Base-by-base conservation (phyloP, 2,888 invertebrate genomes). In the Kryphioiulus occultus region DNA sequence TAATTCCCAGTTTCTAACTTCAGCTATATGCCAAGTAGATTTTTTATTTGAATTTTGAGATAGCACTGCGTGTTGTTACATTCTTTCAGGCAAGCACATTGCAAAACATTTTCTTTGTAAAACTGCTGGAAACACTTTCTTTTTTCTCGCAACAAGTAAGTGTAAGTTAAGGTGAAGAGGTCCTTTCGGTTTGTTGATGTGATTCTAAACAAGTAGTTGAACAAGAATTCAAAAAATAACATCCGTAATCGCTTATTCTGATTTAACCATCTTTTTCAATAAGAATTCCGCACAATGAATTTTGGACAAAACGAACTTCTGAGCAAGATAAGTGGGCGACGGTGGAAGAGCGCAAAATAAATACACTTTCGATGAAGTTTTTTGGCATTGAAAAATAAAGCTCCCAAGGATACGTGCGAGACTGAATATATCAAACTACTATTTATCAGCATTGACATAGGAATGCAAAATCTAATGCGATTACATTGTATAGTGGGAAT, bases 81-180 rank as follows among this genome's bases (percentile, higher is more conserved):
- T 68, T 68, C 68, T 68, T 68, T 4, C 7, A 68, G 22, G 68
- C 68, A 68, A n/a, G 22, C 22, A 68, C 68, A 68, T 68, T 68
- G 22, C 68, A 22, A 68, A 26, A 68, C 68, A 68, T 68, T 68
- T 68, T 68, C 68, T 68, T 68, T 68, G 26, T 68, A 68, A 22
- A 68, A 68, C n/a, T 22, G 68, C 9, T 68, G 22, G 22, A 68
- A 68, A 68, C 68, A 68, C 22, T 68, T 68, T 26, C 10, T 5
- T 68, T 68, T 68, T 68, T 9, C 68, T 26, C 19, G n/a, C 22
- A 68, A 26, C 22, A 68, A 68, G 68, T 26, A 68, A 68, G n/a
- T 26, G 26, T 68, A 26, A 68, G 68, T 68, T 68, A 26, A 68
- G 68, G 68, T 68, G 68, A 68, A 68, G 68, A 68, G 68, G 68